Evolutionary conservation across 2,113 vertebrate species (phyloP).

Genomic region (Erinaceus europaeus): DNA sequence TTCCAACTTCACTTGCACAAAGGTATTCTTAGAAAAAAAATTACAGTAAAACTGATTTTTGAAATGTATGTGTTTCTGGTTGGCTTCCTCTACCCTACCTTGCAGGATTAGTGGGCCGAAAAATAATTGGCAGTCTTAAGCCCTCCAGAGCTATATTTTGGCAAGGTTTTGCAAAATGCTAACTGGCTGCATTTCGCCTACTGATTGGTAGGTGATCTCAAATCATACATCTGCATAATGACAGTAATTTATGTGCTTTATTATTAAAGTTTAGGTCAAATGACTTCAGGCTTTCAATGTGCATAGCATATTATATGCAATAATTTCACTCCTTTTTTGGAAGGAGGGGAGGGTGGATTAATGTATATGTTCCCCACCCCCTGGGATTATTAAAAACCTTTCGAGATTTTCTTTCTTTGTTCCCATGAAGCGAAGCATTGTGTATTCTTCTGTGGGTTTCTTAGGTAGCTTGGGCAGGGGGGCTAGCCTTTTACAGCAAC

Average conservation of each 20-base stretch:
- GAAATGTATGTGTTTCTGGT: constrained; percentile 48
- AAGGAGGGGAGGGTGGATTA: constrained; percentile 41
- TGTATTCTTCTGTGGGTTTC: constrained; percentile 32
- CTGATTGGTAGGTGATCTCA: constrained; percentile 65
- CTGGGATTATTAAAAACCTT: constrained; percentile 61
- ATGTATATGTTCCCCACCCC: constrained; percentile 15
- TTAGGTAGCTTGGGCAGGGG: constrained; percentile 31
- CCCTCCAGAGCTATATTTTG: constrained; percentile 62
- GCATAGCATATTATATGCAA: background rate
- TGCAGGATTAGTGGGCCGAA: constrained; percentile 56
- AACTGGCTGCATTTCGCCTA: constrained; percentile 58
- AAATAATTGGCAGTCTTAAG: constrained; percentile 66
- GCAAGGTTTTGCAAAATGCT: constrained; percentile 66
- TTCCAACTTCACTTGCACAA: background rate
- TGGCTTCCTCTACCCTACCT: constrained; percentile 43
- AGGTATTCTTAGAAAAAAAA: constrained; percentile 57
- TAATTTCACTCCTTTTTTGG: constrained; percentile 49
- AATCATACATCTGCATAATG: constrained; percentile 68
- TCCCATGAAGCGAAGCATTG: constrained; percentile 51
- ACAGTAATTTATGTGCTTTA: constrained; percentile 69
- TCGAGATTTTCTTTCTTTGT: constrained; percentile 57
- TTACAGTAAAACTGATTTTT: constrained; percentile 44
- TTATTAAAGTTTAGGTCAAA: constrained; percentile 61
- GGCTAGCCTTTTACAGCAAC: constrained; percentile 1
- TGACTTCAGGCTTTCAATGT: constrained; percentile 53